Conservation (phyloP, 2,797 vertebrate genomes). For the Oreochromis mossambicus region DNA sequence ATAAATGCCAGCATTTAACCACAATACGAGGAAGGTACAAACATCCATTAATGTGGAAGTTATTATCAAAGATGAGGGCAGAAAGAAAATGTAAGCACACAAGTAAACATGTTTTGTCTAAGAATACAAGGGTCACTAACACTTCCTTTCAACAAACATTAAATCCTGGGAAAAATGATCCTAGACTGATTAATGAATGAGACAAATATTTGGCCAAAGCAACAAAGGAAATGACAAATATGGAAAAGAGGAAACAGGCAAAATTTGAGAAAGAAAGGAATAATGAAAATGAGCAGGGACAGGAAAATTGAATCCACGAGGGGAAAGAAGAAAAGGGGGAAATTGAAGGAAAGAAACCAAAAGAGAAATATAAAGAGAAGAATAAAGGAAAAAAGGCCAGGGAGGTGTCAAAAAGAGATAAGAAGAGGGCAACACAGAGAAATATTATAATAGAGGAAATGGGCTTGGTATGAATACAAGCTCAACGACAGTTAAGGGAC, state of each 20-base stretch:
- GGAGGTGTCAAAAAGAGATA: background rate
- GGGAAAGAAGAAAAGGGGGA: background rate
- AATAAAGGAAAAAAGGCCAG: background rate
- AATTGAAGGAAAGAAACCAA: background rate
- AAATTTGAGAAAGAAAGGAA: background rate
- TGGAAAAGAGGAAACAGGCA: background rate
- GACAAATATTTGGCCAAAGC: background rate
- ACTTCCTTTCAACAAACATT: background rate
- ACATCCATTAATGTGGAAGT: background rate
- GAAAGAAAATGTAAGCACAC: background rate
- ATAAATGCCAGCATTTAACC: background rate
- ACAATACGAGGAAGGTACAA: constrained; percentile 3
- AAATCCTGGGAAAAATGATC: background rate
- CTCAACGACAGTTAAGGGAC: background rate
- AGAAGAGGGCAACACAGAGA: background rate
- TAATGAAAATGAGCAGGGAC: background rate
- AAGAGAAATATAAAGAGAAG: background rate
- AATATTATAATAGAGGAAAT: background rate
- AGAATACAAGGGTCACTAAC: background rate
- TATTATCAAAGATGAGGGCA: background rate
- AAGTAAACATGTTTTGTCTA: background rate
- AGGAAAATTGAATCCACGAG: background rate
- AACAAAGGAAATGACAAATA: background rate
- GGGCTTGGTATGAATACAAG: background rate
- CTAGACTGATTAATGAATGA: background rate